Evolutionary conservation across 2,888 invertebrate genomes (phyloP), one percentile per base, ranked within the genome.

Genomic region (Acanthoscelides obtectus): DNA sequence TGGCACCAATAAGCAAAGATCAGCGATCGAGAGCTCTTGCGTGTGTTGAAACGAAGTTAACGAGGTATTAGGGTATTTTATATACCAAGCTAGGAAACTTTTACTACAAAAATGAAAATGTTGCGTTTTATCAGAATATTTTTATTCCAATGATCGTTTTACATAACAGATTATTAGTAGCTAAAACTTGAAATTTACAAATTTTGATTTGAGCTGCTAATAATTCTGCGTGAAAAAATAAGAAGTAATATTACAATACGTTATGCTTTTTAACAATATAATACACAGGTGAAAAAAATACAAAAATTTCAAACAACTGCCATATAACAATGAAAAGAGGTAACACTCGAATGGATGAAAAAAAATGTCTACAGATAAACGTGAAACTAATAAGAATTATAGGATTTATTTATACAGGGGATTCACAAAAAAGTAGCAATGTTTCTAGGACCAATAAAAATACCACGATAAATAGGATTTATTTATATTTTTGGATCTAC

Each of bases 271-370:
- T 67, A 79, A 80, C 79, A 80, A 79, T 79, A 79, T 79, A 76
- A 76, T 80, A 79, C 79, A 79, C 72, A 74, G 73, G 72, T 72
- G 67, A 70, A 71, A 76, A 77, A 74, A 75, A 69, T 72, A 74
- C 73, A 78, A 77, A 66, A 21, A 66, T 76, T 78, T 77, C 77
- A 77, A 78, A 78, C 75, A 77, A 77, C 77, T 75, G 75, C 75
- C 73, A 73, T 75, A 45, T 45, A 45, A 75, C 73, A 72, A 69
- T 64, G 65, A 71, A 71, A 73, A 75, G 74, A 73, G 74, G 75
- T 75, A 77, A 75, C 76, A 76, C 74, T 71, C 74, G 72, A 45
- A 20, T 68, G 66, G 25, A 67, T 25, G 27, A 70, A 66, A 22
- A 64, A 66, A 68, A 8, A 65, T 71, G 69, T 68, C 22, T 45